A percentile compares a stretch with the other conserved stretches of the same genome.
Evolutionary conservation across 2,113 vertebrate genomes (phyloP).

Genomic region (Pica pica): DNA sequence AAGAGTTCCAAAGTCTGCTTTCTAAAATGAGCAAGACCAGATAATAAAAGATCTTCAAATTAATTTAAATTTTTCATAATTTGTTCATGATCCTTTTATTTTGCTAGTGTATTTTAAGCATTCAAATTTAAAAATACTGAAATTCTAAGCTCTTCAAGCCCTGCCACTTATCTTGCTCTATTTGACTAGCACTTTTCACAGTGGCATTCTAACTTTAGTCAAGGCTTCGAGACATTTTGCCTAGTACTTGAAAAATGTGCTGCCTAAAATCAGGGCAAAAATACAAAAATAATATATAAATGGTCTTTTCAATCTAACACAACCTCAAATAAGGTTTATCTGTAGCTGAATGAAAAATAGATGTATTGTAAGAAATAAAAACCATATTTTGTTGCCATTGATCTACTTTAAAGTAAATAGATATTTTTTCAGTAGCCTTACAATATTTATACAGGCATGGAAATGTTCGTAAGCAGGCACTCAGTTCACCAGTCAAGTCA

Average conservation of each 20-base stretch:
- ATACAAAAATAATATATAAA: background rate
- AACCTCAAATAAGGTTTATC: background rate
- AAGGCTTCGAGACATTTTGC: background rate
- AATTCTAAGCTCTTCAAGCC: background rate
- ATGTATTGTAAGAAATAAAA: background rate
- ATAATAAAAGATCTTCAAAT: background rate
- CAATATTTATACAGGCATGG: background rate
- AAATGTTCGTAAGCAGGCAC: background rate
- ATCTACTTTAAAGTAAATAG: background rate
- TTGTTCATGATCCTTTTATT: background rate
- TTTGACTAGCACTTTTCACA: background rate
- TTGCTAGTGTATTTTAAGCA: background rate
- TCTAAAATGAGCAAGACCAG: background rate
- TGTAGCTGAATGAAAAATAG: background rate
- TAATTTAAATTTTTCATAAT: background rate
- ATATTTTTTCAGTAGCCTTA: background rate
- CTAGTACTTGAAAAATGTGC: background rate
- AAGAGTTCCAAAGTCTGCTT: background rate
- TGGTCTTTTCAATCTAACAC: background rate
- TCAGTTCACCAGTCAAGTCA: background rate
- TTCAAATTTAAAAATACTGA: background rate
- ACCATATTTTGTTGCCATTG: background rate
- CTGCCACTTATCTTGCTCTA: background rate
- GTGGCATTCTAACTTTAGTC: background rate
- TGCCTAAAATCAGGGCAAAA: background rate